Evolutionary conservation across 2,113 vertebrate genomes (phyloP).

Genomic region (Balaeniceps rex): DNA sequence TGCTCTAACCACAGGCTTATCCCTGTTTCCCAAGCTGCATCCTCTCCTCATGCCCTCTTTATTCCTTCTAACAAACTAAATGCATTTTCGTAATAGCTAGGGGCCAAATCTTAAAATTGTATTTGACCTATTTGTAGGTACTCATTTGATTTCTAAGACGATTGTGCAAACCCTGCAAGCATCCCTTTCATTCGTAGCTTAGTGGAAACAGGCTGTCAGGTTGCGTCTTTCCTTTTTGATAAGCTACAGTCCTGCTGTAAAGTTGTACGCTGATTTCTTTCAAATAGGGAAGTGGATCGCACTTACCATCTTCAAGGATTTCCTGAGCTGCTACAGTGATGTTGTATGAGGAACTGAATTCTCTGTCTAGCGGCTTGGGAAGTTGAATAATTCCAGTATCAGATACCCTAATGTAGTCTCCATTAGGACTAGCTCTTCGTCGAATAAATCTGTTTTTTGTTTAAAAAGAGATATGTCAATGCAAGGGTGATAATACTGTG

Average conservation of each 20-base stretch:
- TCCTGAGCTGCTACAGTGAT: constrained; percentile 88
- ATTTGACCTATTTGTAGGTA: background rate
- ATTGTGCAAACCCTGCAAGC: background rate
- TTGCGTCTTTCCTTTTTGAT: background rate
- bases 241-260: background rate
- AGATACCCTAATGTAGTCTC: constrained; percentile 74
- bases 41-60: background rate
- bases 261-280: background rate
- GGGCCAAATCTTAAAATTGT: background rate
- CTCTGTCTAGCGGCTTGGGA: constrained; percentile 84
- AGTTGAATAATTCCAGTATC: constrained; percentile 76
- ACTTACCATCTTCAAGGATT: constrained; percentile 62
- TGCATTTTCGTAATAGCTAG: background rate
- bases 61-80: background rate
- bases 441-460: constrained; percentile 79
- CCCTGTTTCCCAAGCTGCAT: background rate
- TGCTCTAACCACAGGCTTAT: background rate
- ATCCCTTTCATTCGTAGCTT: background rate
- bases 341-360: constrained; percentile 77
- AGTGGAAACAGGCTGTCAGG: background rate
- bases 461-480: background rate
- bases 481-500: background rate
- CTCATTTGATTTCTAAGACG: background rate
- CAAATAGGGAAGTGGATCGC: background rate
- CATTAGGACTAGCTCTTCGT: constrained; percentile 68